phyloP scores from a whole-genome alignment of 2,888 invertebrate species.

The Acrobasis suavella region DNA sequence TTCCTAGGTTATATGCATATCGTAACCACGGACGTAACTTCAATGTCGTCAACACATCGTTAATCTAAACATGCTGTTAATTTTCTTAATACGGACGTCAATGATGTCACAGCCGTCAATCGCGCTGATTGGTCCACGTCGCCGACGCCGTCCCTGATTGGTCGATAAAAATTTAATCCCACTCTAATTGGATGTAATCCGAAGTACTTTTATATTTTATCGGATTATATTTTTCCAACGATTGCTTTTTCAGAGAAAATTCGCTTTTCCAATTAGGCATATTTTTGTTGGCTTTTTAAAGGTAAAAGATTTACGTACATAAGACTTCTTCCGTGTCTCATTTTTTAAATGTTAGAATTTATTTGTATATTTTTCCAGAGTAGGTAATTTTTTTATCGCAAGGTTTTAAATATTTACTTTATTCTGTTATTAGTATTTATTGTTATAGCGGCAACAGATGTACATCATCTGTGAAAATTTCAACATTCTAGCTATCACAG shows the following conservation, averaged over 20 bases:
- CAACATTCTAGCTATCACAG: no score
- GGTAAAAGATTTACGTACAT: not conserved
- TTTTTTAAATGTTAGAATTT: not conserved
- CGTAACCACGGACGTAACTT: no score
- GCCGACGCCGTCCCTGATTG: conserved; percentile 7
- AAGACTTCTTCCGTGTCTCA: not conserved
- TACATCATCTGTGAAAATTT: no score
- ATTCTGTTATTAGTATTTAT: no score
- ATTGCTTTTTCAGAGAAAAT: not conserved
- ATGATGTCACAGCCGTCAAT: conserved; percentile 16
- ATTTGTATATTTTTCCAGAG: no score
- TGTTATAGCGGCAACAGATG: no score
- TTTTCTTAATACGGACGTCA: conserved; percentile 1
- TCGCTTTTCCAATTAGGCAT: not conserved
- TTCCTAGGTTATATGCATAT: no score
- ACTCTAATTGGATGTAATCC: conserved; percentile 20
- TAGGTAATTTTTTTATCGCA: no score
- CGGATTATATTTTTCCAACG: not conserved
- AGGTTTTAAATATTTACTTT: no score
- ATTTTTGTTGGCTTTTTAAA: not conserved
- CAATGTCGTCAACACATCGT: not conserved
- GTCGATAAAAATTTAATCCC: conserved; percentile 22
- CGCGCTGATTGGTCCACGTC: conserved; percentile 20
- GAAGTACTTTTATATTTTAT: conserved; percentile 12
- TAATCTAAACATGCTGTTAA: conserved; percentile 4